Base-by-base conservation (phyloP, 2,113 vertebrate species). In the Mirounga angustirostris region DNA sequence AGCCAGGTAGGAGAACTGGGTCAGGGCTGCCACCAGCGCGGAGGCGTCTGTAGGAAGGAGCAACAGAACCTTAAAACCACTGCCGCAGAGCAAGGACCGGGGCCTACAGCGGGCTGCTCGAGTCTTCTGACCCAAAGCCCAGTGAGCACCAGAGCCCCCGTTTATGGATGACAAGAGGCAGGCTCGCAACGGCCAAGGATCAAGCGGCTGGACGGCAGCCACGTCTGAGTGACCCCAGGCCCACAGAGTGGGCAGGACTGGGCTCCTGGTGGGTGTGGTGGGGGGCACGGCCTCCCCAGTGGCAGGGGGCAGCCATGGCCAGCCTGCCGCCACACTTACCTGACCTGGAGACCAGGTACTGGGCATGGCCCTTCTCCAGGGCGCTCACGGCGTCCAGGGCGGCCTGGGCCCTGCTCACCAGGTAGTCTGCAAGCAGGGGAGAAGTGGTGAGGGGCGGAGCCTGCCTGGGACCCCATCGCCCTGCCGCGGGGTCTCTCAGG, bases 1-100 rank as follows among this genome's bases (percentile, higher is more conserved):
- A 0, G 98, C 94, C 96, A 99, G 98, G 97, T 99, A 99, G 1
- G 99, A 99, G 30, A 99, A 99, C 89, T 99, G 99, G 61, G 99
- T 99, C 98, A 99, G 98, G 33, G 99, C 99, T 18, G 99, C 99
- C 97, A 99, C 99, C 96, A 99, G 98, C 26, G 98, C 97, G 0
- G 99, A 99, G 16, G 99, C 99, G 40, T 99, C 99, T 99, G 98
- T 0, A 0, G 14, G 0, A 26, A 91, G 36, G 14, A 33, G 3
- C 4, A 6, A 1, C 0, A 15, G 4, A 21, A 43, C 26, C 1
- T 15, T 30, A 7, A 24, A 0, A 2, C 80, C 22, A 5, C 82
- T 1, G 6, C 85, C 30, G 18, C 0, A 1, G 16, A 61, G 7
- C 1, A 2, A 10, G 50, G 1, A 54, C 5, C 3, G 9, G 40